These are phyloP conservation scores for Ophion slaviceki DNA, from an alignment of 2,888 invertebrate genomes.

Conservation along the genomic window DNA sequence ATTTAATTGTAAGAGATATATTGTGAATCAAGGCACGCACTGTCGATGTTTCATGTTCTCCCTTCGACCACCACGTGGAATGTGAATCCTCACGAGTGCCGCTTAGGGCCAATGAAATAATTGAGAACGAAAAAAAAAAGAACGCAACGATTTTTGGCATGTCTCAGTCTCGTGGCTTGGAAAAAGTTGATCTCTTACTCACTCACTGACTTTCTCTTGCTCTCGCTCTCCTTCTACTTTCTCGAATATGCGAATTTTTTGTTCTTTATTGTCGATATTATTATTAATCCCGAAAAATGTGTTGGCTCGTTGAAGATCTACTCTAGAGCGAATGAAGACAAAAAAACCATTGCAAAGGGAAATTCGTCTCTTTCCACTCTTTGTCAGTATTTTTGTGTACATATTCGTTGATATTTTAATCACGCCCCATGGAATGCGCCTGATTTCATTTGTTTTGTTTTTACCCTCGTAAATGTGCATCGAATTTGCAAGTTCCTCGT, in stretches of 20 bases:
- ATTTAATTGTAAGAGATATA: slow-evolving; percentile 31
- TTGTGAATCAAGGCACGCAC: slow-evolving; percentile 54
- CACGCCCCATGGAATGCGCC: slow-evolving; percentile 66
- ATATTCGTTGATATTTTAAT: slow-evolving; percentile 7
- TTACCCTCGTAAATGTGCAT: slow-evolving; percentile 57
- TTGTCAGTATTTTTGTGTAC: slow-evolving; percentile 22
- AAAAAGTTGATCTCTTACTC: slow-evolving; percentile 19
- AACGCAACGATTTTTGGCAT: slow-evolving; percentile 57
- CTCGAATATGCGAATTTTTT: neutral
- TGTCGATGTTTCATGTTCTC: slow-evolving; percentile 55
- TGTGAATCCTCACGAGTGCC: slow-evolving; percentile 50
- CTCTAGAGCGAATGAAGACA: slow-evolving; percentile 22
- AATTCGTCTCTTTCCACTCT: slow-evolving; percentile 19
- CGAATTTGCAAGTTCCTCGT: slow-evolving; percentile 26
- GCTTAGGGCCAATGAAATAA: slow-evolving; percentile 46
- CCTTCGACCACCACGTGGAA: slow-evolving; percentile 31
- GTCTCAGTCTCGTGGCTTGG: slow-evolving; percentile 58
- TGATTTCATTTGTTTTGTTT: slow-evolving; percentile 46
- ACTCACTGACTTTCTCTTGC: too few species aligned
- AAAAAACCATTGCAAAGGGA: slow-evolving; percentile 8
- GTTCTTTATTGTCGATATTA: slow-evolving; percentile 1
- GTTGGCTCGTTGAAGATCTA: slow-evolving; percentile 32
- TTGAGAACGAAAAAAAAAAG: neutral
- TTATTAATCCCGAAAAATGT: slow-evolving; percentile 23
- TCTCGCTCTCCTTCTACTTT: neutral